Conservation (phyloP, 1,140 invertebrate genomes). For the Cotesia chilonis region DNA sequence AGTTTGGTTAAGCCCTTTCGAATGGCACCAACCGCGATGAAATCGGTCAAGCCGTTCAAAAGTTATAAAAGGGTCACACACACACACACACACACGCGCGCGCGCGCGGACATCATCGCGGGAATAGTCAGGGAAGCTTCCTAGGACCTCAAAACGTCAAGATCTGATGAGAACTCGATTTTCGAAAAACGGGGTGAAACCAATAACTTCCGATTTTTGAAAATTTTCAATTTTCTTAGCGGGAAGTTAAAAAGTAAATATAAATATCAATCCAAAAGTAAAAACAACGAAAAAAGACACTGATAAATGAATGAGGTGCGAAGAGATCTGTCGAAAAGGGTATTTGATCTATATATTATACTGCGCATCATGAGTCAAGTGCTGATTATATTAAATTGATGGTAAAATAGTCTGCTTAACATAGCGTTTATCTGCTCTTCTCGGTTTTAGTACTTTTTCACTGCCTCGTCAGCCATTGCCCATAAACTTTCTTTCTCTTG, state of each 20-base stretch:
- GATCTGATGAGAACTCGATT: too few relatives aligned
- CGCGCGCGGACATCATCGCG: too few relatives aligned
- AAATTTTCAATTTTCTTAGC: too few relatives aligned
- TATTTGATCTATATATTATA: conserved; percentile 22
- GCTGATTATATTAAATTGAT: conserved; percentile 66
- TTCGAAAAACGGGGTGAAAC: too few relatives aligned
- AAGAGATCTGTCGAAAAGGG: conserved; percentile 27
- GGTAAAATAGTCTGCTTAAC: conserved; percentile 66
- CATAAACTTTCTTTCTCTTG: conserved; percentile 55
- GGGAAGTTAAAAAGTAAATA: background rate
- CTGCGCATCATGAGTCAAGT: conserved; percentile 40
- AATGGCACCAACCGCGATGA: too few relatives aligned
- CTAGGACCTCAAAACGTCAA: too few relatives aligned
- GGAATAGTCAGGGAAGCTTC: too few relatives aligned
- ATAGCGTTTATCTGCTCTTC: conserved; percentile 66
- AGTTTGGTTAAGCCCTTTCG: too few relatives aligned
- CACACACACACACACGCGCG: too few relatives aligned
- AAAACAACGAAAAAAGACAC: background rate
- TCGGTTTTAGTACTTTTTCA: conserved; percentile 66
- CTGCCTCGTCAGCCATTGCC: conserved; percentile 65
- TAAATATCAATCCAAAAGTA: background rate
- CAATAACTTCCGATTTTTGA: too few relatives aligned
- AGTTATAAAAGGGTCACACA: too few relatives aligned
- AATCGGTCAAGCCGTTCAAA: too few relatives aligned
- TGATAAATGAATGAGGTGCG: background rate